Conservation (phyloP, 2,113 vertebrate genomes). For the Camelus bactrianus region DNA sequence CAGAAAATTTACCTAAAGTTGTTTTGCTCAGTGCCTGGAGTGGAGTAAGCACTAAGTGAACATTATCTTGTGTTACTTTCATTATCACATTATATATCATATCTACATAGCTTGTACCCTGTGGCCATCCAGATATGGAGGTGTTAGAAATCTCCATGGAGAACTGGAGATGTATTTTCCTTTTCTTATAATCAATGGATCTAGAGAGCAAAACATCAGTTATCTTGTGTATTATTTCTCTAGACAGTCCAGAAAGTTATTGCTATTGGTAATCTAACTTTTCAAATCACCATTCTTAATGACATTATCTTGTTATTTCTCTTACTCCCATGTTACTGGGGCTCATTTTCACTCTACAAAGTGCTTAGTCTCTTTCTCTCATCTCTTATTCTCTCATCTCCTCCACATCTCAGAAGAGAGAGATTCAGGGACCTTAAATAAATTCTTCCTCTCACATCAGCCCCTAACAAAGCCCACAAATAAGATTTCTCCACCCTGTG, state of each 20-base stretch:
- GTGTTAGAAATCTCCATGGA: neutral
- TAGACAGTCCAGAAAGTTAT: neutral
- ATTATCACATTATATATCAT: too few relatives aligned
- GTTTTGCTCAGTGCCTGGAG: neutral
- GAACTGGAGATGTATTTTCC: neutral
- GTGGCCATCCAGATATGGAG: neutral
- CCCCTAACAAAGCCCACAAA: neutral
- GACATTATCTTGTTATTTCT: neutral
- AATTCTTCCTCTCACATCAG: neutral
- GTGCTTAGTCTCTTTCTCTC: neutral
- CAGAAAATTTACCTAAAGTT: neutral
- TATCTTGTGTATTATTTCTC: neutral
- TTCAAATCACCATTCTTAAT: neutral
- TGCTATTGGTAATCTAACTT: neutral
- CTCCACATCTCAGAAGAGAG: neutral
- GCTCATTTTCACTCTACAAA: neutral
- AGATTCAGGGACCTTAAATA: neutral
- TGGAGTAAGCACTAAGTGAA: neutral
- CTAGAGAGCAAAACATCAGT: too few relatives aligned
- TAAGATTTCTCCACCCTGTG: neutral
- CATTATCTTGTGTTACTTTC: neutral
- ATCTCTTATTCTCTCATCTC: accelerated
- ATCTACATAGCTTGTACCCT: neutral
- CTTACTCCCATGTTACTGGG: neutral
- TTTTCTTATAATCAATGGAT: neutral